These are phyloP conservation scores for Drosophila biarmipes DNA, from an alignment of 1,140 invertebrate genomes.

Conservation along the genomic window DNA sequence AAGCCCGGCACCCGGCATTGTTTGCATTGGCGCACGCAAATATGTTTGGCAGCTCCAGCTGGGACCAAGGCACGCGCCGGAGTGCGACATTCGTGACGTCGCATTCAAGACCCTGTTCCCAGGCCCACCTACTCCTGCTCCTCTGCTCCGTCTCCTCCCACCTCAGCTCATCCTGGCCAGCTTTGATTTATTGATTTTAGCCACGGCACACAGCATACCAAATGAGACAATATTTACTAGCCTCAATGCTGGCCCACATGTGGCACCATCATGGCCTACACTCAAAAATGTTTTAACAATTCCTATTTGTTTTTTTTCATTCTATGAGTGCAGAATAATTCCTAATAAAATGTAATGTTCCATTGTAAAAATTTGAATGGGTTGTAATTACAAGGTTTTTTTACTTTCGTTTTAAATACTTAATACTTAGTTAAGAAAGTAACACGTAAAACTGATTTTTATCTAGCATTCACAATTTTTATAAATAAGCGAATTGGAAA, in stretches of 20 bases:
- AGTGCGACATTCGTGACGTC: slow-evolving; percentile 69
- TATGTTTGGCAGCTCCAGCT: slow-evolving; percentile 62
- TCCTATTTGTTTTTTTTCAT: not conserved
- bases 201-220: slow-evolving; percentile 69
- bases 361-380: no score
- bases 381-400: no score
- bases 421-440: no score
- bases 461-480: no score
- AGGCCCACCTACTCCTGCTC: not conserved
- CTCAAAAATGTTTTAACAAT: not conserved
- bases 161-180: slow-evolving; percentile 25
- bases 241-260: slow-evolving; percentile 55
- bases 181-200: slow-evolving; percentile 83
- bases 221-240: slow-evolving; percentile 77
- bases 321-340: no score
- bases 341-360: not conserved
- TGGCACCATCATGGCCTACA: slow-evolving; percentile 22
- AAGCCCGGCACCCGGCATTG: slow-evolving; percentile 36
- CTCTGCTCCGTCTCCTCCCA: not conserved
- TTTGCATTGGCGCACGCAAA: slow-evolving; percentile 77
- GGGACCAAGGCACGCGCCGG: slow-evolving; percentile 62
- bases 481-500: no score
- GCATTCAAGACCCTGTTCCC: slow-evolving; percentile 55
- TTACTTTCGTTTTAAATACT: no score
- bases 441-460: no score